Conservation (phyloP, 2,113 vertebrate species). For the Plestiodon gilberti region DNA sequence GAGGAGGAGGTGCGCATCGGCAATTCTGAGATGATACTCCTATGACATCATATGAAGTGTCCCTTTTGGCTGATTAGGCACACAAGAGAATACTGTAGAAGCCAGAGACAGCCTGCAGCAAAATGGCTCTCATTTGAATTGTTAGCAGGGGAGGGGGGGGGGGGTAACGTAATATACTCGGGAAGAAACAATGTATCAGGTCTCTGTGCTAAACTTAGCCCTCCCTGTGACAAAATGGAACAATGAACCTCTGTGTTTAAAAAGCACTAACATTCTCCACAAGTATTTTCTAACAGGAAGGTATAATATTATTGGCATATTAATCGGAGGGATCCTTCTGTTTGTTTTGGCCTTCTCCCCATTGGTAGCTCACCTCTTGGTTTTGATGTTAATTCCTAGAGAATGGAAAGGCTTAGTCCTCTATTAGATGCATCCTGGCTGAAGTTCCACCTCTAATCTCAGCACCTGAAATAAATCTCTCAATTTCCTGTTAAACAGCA, state of each 20-base stretch:
- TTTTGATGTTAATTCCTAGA: conserved; percentile 48
- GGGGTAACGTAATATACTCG: not conserved
- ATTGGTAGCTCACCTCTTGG: conserved; percentile 29
- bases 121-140: not conserved
- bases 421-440: conserved; percentile 1
- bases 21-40: not conserved
- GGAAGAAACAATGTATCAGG: conserved; percentile 51
- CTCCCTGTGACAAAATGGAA: conserved; percentile 39
- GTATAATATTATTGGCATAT: conserved; percentile 48
- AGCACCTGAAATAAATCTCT: conserved; percentile 52
- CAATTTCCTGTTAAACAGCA: conserved; percentile 80
- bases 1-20: not conserved
- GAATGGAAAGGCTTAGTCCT: conserved; percentile 33
- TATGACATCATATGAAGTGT: not conserved
- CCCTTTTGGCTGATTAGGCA: not conserved
- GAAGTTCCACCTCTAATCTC: conserved; percentile 27
- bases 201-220: conserved; percentile 49
- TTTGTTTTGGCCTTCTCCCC: conserved; percentile 57
- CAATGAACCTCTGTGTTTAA: conserved; percentile 56
- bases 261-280: conserved; percentile 38
- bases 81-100: not conserved
- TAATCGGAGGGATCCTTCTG: conserved; percentile 46
- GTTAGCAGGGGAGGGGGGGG: not conserved
- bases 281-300: conserved; percentile 52
- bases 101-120: conserved; percentile 35